phyloP scores from a whole-genome alignment of 2,113 vertebrate genomes.

The Oreochromis aureus region DNA sequence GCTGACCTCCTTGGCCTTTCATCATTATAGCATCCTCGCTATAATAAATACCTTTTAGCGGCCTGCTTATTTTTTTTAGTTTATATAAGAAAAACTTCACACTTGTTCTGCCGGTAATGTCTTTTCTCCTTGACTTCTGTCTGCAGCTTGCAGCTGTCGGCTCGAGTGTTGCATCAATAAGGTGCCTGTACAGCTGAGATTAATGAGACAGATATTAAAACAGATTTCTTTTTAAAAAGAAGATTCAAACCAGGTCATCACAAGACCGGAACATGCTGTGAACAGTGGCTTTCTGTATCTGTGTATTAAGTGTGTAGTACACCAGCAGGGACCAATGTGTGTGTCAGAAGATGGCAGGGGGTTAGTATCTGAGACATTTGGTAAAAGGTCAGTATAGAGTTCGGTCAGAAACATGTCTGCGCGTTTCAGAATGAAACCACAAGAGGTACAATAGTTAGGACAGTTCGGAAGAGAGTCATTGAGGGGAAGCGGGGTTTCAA shows the following conservation, averaged over 20 bases:
- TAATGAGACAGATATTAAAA: not conserved
- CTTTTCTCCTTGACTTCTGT: not conserved
- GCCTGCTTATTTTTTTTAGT: not conserved
- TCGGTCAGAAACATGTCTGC: slow-evolving; percentile 19
- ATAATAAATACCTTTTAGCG: not conserved
- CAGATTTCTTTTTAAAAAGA: not conserved
- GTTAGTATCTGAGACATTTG: slow-evolving; percentile 45
- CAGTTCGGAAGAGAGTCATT: not conserved
- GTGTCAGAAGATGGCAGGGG: slow-evolving; percentile 49
- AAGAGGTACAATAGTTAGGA: slow-evolving; percentile 10
- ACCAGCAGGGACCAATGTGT: slow-evolving; percentile 38
- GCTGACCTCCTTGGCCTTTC: not conserved
- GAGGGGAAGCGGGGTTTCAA: not conserved
- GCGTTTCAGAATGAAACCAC: slow-evolving; percentile 29
- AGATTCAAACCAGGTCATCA: not conserved
- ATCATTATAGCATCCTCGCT: not conserved
- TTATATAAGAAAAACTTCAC: not conserved
- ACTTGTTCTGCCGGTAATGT: not conserved
- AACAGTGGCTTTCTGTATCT: not conserved
- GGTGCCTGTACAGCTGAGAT: not conserved
- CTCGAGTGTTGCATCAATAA: not conserved
- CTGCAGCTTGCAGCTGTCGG: not conserved
- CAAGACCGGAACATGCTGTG: not conserved
- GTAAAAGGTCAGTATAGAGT: slow-evolving; percentile 58
- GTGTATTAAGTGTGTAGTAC: slow-evolving; percentile 10